Base-by-base conservation (phyloP, 2,797 vertebrate genomes). In the Urocyon cinereoargenteus region DNA sequence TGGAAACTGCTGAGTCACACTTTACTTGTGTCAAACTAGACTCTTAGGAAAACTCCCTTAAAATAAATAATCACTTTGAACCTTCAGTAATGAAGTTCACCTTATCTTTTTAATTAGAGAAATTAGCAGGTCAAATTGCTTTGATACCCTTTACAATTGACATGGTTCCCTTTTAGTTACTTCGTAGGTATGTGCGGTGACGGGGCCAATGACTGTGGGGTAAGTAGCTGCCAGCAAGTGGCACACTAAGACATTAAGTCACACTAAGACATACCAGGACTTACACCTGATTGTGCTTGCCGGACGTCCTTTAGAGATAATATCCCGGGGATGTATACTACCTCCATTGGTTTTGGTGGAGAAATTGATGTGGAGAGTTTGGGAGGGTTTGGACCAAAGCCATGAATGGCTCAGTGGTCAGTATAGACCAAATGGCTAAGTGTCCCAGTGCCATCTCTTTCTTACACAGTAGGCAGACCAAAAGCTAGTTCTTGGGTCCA, bases 131-230 rank as follows among this genome's bases (percentile, higher is more conserved):
- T 55, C 86, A 45, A 66, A 64, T 34, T 78, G 73, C 53, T 95
- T 94, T 97, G 68, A 84, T 93, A 6, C 90, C 82, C 13, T 49
- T 79, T 78, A 34, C 19, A 61, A 90, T 36, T 96, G 94, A 97
- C 68, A 22, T 8, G 24, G 93, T 97, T 97, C 5, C 72, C 90
- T 98, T 98, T 88, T 34, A 99, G 99, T 97, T 99, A 99, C 94
- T 98, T 98, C 94, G 99, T 99, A 98, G 99, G 99, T 73, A 99
- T 99, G 99, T 99, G 99, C 22, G 99, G 99, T 87, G 99, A 99
- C 26, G 99, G 99, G 93, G 99, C 99, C 96, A 99, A 99, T 92
- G 99, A 99, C 98, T 99, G 99, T 1, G 99, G 99, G 97, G 99
- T 99, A 98, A 98, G 99, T 98, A 92, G 31, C 24, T 81, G 61